Conservation (phyloP, 2,888 invertebrate genomes). For the Polyommatus iphigenia region DNA sequence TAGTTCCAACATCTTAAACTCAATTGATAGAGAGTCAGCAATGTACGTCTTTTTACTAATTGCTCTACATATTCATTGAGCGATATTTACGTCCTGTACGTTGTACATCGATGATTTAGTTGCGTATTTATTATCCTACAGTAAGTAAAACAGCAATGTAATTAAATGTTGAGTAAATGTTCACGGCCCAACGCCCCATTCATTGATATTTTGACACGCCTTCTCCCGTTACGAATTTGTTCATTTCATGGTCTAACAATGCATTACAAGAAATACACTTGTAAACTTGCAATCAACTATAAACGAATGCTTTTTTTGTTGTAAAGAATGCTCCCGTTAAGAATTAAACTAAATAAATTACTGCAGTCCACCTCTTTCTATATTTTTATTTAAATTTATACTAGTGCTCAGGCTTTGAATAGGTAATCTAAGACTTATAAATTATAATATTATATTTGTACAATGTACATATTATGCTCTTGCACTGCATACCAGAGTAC, state of each 20-base stretch:
- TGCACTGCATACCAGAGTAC: no score
- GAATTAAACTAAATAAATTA: not conserved
- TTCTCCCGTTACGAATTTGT: constrained; percentile 49
- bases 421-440: no score
- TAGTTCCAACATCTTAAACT: not conserved
- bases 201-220: constrained; percentile 57
- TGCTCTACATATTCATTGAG: not conserved
- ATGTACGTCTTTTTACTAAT: constrained; percentile 32
- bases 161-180: not conserved
- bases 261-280: not conserved
- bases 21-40: constrained; percentile 7
- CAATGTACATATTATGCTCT: no score
- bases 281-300: not conserved
- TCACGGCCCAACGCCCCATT: constrained; percentile 37
- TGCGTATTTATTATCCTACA: not conserved
- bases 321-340: not conserved
- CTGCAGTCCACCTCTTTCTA: not conserved
- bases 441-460: no score
- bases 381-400: not conserved
- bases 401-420: not conserved
- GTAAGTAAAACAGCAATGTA: not conserved
- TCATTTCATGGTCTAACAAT: constrained; percentile 33
- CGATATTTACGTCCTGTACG: not conserved
- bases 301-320: not conserved
- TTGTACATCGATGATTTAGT: constrained; percentile 11